Evolutionary conservation across 2,888 invertebrate species (phyloP).

Genomic region (Nyleta sp.): DNA sequence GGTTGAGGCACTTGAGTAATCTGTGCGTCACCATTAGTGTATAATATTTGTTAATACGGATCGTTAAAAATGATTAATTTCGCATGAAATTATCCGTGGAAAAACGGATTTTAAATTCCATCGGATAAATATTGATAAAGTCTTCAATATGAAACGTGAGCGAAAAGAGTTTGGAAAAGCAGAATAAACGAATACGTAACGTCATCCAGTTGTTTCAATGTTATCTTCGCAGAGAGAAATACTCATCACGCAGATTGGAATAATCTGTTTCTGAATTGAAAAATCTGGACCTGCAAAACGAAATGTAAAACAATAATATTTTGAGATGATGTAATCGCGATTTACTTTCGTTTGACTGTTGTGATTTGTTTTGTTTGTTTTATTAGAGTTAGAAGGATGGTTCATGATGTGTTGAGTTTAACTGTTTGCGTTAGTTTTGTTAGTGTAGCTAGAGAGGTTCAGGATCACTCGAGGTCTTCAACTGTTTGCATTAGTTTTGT

Average conservation of each 20-base stretch:
- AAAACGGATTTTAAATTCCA: not conserved
- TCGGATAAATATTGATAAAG: slow-evolving; percentile 28
- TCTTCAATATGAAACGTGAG: slow-evolving; percentile 4
- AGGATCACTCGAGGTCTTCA: too few species aligned
- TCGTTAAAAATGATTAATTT: slow-evolving; percentile 11
- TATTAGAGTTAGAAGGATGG: too few species aligned
- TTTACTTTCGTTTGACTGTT: not conserved
- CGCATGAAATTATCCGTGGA: not conserved
- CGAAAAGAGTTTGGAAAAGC: slow-evolving; percentile 14
- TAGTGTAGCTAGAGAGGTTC: too few species aligned
- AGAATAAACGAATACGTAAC: slow-evolving; percentile 27
- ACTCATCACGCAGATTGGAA: slow-evolving; percentile 27
- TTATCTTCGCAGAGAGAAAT: slow-evolving; percentile 25
- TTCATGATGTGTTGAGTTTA: too few species aligned
- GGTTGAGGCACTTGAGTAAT: slow-evolving; percentile 12
- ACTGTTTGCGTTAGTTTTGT: too few species aligned
- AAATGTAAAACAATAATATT: slow-evolving; percentile 11
- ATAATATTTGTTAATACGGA: slow-evolving; percentile 17
- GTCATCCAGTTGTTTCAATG: slow-evolving; percentile 25
- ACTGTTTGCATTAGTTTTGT: too few species aligned
- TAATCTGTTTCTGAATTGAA: slow-evolving; percentile 30
- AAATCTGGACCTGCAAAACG: slow-evolving; percentile 8
- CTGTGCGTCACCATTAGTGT: slow-evolving; percentile 32
- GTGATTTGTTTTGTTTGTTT: not conserved
- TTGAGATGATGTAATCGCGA: not conserved